These are phyloP conservation scores for Rhynchonycteris naso DNA, from an alignment of 2,797 vertebrate genomes.

Conservation along the genomic window DNA sequence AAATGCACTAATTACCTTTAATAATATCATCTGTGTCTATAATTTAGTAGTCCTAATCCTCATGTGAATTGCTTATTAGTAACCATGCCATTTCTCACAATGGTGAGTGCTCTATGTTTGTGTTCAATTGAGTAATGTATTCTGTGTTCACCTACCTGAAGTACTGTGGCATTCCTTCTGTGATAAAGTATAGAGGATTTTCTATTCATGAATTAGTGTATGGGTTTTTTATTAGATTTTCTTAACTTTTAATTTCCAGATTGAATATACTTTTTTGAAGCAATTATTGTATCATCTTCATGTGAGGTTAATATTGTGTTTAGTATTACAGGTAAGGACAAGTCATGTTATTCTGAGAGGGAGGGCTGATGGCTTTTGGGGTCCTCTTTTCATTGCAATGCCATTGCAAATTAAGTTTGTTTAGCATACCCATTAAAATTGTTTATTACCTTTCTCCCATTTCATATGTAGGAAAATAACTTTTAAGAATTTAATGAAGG, in stretches of 20 bases:
- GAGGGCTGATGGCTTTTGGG: background rate
- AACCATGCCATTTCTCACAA: background rate
- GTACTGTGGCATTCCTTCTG: background rate
- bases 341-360: background rate
- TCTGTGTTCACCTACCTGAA: background rate
- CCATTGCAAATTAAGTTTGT: background rate
- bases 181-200: background rate
- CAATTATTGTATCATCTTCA: background rate
- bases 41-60: background rate
- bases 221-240: background rate
- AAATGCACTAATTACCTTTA: background rate
- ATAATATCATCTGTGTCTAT: background rate
- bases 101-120: background rate
- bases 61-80: background rate
- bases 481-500: background rate
- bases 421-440: background rate
- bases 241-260: background rate
- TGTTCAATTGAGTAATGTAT: background rate
- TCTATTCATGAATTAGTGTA: background rate
- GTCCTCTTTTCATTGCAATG: background rate
- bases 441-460: background rate
- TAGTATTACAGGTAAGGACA: background rate
- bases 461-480: background rate
- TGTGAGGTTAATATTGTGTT: background rate
- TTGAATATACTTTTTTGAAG: background rate